A percentile compares a stretch with the other conserved stretches of the same genome.
Conservation (phyloP, 2,888 invertebrate genomes). For the Rapana venosa region DNA sequence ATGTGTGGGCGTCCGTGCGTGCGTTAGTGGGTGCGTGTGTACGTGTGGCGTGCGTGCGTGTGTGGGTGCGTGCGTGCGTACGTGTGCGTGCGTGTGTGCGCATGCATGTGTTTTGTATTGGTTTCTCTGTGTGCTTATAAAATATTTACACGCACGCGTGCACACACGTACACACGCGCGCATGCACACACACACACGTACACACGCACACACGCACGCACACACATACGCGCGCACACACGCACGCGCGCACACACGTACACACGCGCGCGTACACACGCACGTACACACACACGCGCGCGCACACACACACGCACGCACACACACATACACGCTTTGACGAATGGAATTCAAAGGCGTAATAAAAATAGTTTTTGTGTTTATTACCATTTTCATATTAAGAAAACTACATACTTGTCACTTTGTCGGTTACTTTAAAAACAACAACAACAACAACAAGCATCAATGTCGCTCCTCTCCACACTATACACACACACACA, state of each 20-base stretch:
- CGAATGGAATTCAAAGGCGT: too few species aligned
- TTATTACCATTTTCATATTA: too few species aligned
- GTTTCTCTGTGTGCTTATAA: too few species aligned
- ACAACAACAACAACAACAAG: background rate
- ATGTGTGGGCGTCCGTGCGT: background rate
- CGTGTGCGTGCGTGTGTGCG: background rate
- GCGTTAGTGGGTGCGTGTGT: background rate
- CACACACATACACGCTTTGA: background rate
- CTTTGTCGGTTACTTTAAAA: too few species aligned
- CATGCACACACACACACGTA: background rate
- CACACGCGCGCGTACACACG: background rate
- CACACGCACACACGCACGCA: background rate
- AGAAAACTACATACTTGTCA: too few species aligned
- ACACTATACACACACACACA: background rate
- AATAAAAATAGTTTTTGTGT: too few species aligned
- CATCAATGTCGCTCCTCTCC: too few species aligned
- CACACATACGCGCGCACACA: constrained; percentile 9
- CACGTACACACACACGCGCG: background rate
- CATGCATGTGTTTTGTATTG: too few species aligned
- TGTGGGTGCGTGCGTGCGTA: background rate
- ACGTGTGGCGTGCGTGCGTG: background rate
- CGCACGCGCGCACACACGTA: background rate
- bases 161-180: background rate
- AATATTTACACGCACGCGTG: background rate
- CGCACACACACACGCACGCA: background rate